Conservation (phyloP, 2,113 vertebrate species). For the Leucopsar rothschildi region DNA sequence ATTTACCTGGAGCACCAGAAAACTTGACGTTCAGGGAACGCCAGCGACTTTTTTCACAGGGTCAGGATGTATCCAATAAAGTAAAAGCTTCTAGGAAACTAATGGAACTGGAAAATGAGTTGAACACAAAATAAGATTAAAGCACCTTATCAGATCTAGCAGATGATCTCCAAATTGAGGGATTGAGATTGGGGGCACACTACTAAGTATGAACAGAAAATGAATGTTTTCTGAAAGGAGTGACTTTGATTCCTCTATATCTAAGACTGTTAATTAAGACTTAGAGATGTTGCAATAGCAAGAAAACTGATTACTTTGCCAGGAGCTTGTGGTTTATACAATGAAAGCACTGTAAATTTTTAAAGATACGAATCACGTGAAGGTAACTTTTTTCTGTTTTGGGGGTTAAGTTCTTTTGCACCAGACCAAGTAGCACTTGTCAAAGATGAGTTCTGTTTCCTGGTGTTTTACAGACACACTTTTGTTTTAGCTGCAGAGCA, state of each 20-base stretch:
- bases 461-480: conserved; percentile 54
- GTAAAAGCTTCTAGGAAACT: conserved; percentile 96
- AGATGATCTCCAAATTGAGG: conserved; percentile 34
- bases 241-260: conserved; percentile 67
- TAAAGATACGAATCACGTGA: conserved; percentile 74
- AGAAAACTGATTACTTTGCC: conserved; percentile 70
- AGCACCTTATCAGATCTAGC: conserved; percentile 53
- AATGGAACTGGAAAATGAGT: conserved; percentile 96
- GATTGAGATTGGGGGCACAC: conserved; percentile 31
- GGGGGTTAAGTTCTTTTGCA: conserved; percentile 55
- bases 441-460: conserved; percentile 59
- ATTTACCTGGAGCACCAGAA: conserved; percentile 86
- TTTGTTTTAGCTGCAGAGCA: conserved; percentile 53
- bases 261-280: conserved; percentile 74
- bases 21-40: conserved; percentile 94
- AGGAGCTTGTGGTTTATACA: conserved; percentile 75
- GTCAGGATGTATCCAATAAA: conserved; percentile 95
- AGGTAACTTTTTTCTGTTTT: conserved; percentile 67
- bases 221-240: conserved; percentile 45
- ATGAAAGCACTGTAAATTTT: conserved; percentile 86
- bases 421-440: conserved; percentile 40
- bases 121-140: conserved; percentile 87
- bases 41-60: conserved; percentile 97
- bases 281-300: conserved; percentile 74
- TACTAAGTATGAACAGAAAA: conserved; percentile 43